These are phyloP conservation scores for Drosophila algonquin DNA, from an alignment of 2,888 invertebrate species.

Conservation along the genomic window DNA sequence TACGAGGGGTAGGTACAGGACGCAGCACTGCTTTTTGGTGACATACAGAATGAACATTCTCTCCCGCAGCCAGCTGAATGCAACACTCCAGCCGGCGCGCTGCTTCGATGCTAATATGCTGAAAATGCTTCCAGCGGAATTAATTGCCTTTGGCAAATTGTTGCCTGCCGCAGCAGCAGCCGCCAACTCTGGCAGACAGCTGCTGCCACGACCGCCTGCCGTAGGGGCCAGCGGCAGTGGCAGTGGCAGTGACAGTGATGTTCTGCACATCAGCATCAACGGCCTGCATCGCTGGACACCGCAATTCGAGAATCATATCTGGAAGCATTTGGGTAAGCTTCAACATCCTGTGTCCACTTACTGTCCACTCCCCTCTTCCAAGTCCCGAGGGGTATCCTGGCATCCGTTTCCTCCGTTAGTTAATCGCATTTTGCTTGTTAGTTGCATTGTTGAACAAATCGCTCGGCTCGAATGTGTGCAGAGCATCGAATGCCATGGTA, in stretches of 20 bases:
- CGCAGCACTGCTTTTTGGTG: not conserved
- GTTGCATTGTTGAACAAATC: slow-evolving; percentile 65
- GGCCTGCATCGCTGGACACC: slow-evolving; percentile 83
- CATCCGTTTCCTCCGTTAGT: slow-evolving; percentile 48
- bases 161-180: slow-evolving; percentile 63
- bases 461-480: slow-evolving; percentile 47
- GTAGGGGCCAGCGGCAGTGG: slow-evolving; percentile 43
- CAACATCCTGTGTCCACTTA: slow-evolving; percentile 17
- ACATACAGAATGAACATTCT: not conserved
- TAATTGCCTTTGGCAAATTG: slow-evolving; percentile 84
- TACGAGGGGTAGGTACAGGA: slow-evolving; percentile 79
- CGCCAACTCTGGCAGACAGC: slow-evolving; percentile 47
- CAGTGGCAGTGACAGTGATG: slow-evolving; percentile 74
- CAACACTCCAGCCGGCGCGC: slow-evolving; percentile 81
- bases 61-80: slow-evolving; percentile 81
- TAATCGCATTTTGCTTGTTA: slow-evolving; percentile 62
- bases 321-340: slow-evolving; percentile 84
- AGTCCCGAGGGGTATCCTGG: slow-evolving; percentile 2
- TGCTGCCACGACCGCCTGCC: slow-evolving; percentile 51
- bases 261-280: slow-evolving; percentile 82
- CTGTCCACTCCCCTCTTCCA: not conserved
- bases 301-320: slow-evolving; percentile 83
- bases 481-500: slow-evolving; percentile 25
- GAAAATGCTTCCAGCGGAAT: slow-evolving; percentile 83
- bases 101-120: slow-evolving; percentile 83